A percentile compares a stretch with the other conserved stretches of the same genome.
Conservation (phyloP, 2,113 vertebrate genomes). For the Neofelis nebulosa region DNA sequence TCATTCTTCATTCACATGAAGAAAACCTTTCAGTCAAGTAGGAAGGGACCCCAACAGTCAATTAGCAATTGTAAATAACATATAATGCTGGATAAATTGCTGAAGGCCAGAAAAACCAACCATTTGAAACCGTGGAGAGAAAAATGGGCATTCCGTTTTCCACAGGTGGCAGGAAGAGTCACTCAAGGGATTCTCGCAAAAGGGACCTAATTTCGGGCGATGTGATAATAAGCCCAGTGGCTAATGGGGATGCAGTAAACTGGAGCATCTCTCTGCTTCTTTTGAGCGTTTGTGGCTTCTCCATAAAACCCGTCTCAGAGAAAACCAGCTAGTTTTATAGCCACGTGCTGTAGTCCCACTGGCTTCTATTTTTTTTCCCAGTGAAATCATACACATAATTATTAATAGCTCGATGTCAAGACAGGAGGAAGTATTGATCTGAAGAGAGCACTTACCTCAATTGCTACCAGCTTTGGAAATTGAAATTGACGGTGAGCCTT, state of each 20-base stretch:
- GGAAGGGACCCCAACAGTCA: background rate
- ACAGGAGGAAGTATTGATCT: background rate
- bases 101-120: background rate
- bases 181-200: background rate
- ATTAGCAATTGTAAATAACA: background rate
- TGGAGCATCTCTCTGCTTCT: background rate
- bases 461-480: slow-evolving; percentile 43
- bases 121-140: background rate
- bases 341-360: fast-evolving
- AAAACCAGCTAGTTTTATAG: background rate
- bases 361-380: background rate
- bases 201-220: background rate
- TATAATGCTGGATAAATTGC: background rate
- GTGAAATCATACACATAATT: background rate
- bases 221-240: background rate
- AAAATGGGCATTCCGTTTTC: background rate
- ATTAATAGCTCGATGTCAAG: background rate
- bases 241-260: fast-evolving
- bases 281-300: background rate
- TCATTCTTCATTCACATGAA: too few relatives aligned
- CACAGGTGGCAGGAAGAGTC: background rate
- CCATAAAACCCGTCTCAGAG: background rate
- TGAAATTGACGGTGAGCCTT: slow-evolving; percentile 18
- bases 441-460: slow-evolving; percentile 50
- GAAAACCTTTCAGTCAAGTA: background rate